These are phyloP conservation scores for Synanthedon tipuliformis DNA, from an alignment of 2,888 invertebrate genomes.

Conservation along the genomic window DNA sequence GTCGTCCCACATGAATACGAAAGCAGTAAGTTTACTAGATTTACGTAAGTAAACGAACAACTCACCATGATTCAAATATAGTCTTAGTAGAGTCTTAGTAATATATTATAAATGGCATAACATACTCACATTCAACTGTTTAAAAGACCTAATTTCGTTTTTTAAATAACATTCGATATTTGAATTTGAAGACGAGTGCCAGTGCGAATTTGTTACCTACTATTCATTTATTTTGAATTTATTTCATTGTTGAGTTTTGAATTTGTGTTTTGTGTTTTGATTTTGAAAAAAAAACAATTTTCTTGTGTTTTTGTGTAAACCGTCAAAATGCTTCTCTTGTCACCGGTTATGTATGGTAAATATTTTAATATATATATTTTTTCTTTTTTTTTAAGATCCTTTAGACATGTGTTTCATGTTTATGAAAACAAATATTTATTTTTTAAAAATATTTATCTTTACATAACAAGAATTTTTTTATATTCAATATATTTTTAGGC, in stretches of 20 bases:
- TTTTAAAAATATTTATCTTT: too few species aligned
- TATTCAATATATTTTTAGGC: too few species aligned
- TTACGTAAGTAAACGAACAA: too few species aligned
- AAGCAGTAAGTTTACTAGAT: background rate
- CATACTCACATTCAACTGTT: conserved; percentile 3
- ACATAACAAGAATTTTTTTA: too few species aligned
- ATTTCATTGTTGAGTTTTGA: too few species aligned
- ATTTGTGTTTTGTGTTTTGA: too few species aligned
- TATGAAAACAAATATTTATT: too few species aligned
- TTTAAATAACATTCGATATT: conserved; percentile 1
- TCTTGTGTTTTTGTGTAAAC: background rate
- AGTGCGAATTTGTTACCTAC: background rate
- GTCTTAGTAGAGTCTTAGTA: conserved; percentile 3
- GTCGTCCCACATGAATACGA: background rate
- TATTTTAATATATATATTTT: background rate
- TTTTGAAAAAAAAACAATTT: background rate
- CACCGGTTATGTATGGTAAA: conserved; percentile 1
- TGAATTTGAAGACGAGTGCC: background rate
- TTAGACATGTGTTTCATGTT: too few species aligned
- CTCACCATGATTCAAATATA: conserved; percentile 4
- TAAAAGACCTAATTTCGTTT: conserved; percentile 4
- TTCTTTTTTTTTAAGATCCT: too few species aligned
- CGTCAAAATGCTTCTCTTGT: conserved; percentile 2
- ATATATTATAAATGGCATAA: background rate
- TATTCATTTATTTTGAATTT: too few species aligned